Conservation (phyloP, 2,888 invertebrate genomes). For the Lampropteryx suffumata region DNA sequence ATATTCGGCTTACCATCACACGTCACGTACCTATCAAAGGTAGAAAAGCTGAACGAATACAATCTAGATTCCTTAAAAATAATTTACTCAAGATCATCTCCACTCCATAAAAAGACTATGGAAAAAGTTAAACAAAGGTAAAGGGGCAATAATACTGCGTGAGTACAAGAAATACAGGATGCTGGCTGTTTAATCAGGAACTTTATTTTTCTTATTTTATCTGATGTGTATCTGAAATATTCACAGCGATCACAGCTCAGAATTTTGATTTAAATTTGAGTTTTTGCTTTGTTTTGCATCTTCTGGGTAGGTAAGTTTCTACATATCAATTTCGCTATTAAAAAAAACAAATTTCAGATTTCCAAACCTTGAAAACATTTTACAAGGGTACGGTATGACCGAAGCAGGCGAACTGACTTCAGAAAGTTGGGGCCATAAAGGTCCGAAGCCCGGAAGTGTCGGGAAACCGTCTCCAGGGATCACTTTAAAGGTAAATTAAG, state of each 20-base stretch:
- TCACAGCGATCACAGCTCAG: not conserved
- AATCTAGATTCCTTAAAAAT: slow-evolving; percentile 58
- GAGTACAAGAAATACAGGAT: slow-evolving; percentile 26
- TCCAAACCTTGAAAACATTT: slow-evolving; percentile 48
- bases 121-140: slow-evolving; percentile 58
- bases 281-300: too few species aligned
- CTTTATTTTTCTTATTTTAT: slow-evolving; percentile 10
- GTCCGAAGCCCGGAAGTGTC: slow-evolving; percentile 62
- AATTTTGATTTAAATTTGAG: too few species aligned
- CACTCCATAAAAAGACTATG: slow-evolving; percentile 60
- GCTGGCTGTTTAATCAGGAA: slow-evolving; percentile 28
- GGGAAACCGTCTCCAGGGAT: slow-evolving; percentile 63
- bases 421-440: slow-evolving; percentile 59
- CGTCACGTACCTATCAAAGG: slow-evolving; percentile 52
- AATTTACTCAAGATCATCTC: slow-evolving; percentile 60
- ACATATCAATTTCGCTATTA: too few species aligned
- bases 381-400: slow-evolving; percentile 71
- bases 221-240: not conserved
- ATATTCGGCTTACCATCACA: slow-evolving; percentile 55
- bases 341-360: slow-evolving; percentile 49
- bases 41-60: slow-evolving; percentile 42
- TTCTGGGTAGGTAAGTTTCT: too few species aligned
- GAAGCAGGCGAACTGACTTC: slow-evolving; percentile 65
- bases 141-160: slow-evolving; percentile 25
- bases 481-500: slow-evolving; percentile 53